Percentiles rank a stretch among this genome's conserved stretches.
phyloP scores from a whole-genome alignment of 2,888 invertebrate genomes.

The Brachycybe producta region DNA sequence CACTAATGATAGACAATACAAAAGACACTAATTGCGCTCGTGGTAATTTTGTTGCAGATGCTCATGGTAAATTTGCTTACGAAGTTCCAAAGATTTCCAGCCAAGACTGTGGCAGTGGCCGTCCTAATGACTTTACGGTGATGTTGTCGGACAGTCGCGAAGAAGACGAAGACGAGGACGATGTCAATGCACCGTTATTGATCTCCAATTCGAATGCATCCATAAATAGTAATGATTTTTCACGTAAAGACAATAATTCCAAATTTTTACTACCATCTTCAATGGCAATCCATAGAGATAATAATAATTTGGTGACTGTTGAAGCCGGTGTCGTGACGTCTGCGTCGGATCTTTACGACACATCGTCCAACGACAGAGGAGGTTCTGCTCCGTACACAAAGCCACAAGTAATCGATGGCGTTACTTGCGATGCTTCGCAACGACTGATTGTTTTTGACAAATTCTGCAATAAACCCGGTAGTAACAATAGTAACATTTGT shows the following conservation, averaged over 20 bases:
- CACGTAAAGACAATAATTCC: neutral
- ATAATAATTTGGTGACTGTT: too few relatives aligned
- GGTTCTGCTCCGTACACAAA: too few relatives aligned
- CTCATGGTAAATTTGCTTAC: neutral
- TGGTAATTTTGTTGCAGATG: neutral
- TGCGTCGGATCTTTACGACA: too few relatives aligned
- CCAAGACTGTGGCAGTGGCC: neutral
- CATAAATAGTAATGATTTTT: neutral
- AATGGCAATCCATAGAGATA: too few relatives aligned
- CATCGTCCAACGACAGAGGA: too few relatives aligned
- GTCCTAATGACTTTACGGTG: neutral
- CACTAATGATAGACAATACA: neutral
- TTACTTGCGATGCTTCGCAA: neutral
- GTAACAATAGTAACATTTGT: too few relatives aligned
- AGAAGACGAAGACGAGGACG: conserved; percentile 9
- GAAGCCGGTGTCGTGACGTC: too few relatives aligned
- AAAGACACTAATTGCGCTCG: neutral
- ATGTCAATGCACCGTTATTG: conserved; percentile 9
- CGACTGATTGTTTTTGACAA: too few relatives aligned
- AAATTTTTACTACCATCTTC: conserved; percentile 3
- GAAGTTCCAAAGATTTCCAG: too few relatives aligned
- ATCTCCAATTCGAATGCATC: neutral
- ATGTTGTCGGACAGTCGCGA: conserved; percentile 5
- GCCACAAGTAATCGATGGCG: neutral
- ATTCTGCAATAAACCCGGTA: conserved; percentile 1